Base-by-base conservation (phyloP, 2,797 vertebrate genomes). In the Sebastes diploproa region DNA sequence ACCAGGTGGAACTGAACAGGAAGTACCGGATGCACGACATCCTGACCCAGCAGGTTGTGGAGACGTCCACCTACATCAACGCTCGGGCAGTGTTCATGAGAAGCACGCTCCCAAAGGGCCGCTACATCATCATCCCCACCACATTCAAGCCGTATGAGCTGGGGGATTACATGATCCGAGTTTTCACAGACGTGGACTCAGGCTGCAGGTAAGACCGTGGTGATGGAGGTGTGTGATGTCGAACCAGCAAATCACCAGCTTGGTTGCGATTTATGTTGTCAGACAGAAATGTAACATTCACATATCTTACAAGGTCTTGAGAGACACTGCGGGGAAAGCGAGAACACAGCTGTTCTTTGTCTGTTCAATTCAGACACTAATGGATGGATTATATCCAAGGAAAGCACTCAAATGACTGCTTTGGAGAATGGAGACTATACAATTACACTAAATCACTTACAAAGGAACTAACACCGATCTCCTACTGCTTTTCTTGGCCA, bases 1-100 rank as follows among this genome's bases (percentile, higher is more conserved):
- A 6, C 11, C 75, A 99, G 98, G 98, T 99, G 91, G 98, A 99
- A 82, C 75, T 95, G n/a, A 99, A 99, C 92, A 96, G 98, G 55
- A 96, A 94, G 70, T 99, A 96, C 55, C 95, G 98, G 34, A 91
- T 99, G 81, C 98, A 99, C 60, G 94, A 95, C 86, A 89, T 98
- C 16, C 88, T 97, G 22, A 96, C 96, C 50, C 97, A 98, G 74
- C 90, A 94, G 74, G 90, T 81, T 22, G 86, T 95, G 54, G 90
- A 75, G 2, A 96, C 96, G 0, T 97, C 97, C 10, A 92, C 81
- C 0, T 99, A 97, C 83, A 97, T 96, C 61, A 97, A 98, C 16
- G 95, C 96, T 0, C 97, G 98, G 29, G 94, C 96, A 0, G 96
- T 99, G 77, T 98, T 98, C 80, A 82, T 96, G 94, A 96, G 95